Base-by-base conservation (phyloP, 2,113 vertebrate genomes). In the Ictalurus furcatus region DNA sequence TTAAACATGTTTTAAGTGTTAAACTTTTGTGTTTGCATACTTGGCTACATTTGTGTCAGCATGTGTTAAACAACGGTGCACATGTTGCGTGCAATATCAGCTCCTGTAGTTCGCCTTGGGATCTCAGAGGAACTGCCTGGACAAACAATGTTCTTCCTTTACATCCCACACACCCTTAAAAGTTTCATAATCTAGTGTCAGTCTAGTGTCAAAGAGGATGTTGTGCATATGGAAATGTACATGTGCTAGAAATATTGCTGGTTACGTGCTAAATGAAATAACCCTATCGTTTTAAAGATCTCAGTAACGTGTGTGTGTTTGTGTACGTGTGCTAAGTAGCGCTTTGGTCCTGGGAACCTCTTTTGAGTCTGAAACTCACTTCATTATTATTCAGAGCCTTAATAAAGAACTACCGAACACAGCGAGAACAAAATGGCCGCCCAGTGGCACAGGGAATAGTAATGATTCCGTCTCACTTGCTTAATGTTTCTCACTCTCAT, bases 381-480 rank as follows among this genome's bases (percentile, higher is more conserved):
- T 89, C 86, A 89, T 92, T 48, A 80, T 87, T 82, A 59, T 74
- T 89, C n/a, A 91, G 2, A 90, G 13, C 16, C 40, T 54, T 86
- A 69, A 87, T 90, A 78, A 65, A 90, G 79, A 83, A 40, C 73
- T 76, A 44, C 17, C 48, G 37, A 91, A 85, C 30, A 81, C 71
- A 61, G 52, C 5, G 59, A 88, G 69, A 88, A 82, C 84, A 90
- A 73, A 85, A 89, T 89, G 84, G 84, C 63, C 9, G 30, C 73
- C 52, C 25, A 83, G 85, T 67, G 44, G 63, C 48, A 80, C 54
- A 69, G 58, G 56, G 48, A 86, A 69, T 59, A 74, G 37, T 80
- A 86, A 16, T 85, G 30, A 86, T 28, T 86, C 73, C 73, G 61
- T 48, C 40, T 78, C 8, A n/a, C 34, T 34, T 4, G 1, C 56